Evolutionary conservation across 2,113 vertebrate species (phyloP), one percentile per base, ranked within the genome.

Genomic region (Periophthalmus modestus): DNA sequence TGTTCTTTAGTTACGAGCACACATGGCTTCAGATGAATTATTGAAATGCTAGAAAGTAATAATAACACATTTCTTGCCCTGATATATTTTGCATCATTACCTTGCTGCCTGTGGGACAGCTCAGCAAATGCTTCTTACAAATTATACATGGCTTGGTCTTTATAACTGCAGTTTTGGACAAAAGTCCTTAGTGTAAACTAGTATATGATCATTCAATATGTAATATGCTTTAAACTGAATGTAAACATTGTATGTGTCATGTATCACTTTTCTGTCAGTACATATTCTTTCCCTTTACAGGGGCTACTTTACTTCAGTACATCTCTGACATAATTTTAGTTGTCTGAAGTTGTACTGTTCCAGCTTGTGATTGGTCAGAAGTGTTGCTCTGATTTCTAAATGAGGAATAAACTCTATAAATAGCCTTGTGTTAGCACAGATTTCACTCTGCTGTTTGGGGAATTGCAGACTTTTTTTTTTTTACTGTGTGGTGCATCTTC

Each of bases 391-490:
- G 81, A 76, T 88, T 85, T 89, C 74, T 66, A 82, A 85, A 83
- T 82, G 83, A 54, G 85, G 76, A 89, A 85, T 77, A 62, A 83
- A 54, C n/a, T 43, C 69, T 85, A 89, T 83, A 82, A 83, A 90
- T 87, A 87, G 75, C 28, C 6, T 15, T 67, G 28, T 69, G 75
- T 82, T 78, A 84, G 82, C 82, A 84, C 69, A 74, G 82, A 85
- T 81, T 82, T 87, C 62, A 52, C 58, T 66, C 69, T 59, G 75
- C 54, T 18, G n/a, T 70, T 75, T 7, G 50, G 81, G 79, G 73
- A 61, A 77, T 82, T 82, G 23, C 59, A 73, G 46, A 61, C 36
- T 81, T 77, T 85, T 80, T 78, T 57, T 81, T 77, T 85, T 80
- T 78, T 57, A 69, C 80, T 54, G 69, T 55, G 19, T 16, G 16